Conservation (phyloP, 1,140 invertebrate species). For the Lepidurus arcticus region DNA sequence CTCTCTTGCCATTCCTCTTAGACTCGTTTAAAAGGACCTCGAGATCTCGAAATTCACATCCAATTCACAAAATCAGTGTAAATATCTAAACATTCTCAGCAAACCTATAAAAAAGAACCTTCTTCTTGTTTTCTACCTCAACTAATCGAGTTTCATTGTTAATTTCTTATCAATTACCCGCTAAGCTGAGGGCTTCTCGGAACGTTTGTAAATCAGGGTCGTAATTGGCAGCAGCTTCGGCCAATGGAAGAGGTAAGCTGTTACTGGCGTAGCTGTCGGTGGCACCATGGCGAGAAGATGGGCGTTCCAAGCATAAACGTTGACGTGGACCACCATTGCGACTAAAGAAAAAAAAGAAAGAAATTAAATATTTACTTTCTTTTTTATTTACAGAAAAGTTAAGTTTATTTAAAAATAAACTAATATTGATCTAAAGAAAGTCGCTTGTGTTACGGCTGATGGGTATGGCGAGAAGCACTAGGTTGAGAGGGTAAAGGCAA, state of each 20-base stretch:
- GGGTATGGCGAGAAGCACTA: conserved; percentile 18
- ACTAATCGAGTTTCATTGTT: no score
- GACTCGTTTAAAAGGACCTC: no score
- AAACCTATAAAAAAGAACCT: no score
- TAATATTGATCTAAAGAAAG: conserved; percentile 24
- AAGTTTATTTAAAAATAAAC: neutral
- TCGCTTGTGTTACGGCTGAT: conserved; percentile 4
- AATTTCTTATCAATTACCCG: conserved; percentile 39
- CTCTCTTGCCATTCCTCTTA: no score
- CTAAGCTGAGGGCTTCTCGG: conserved; percentile 64
- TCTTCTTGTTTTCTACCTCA: no score
- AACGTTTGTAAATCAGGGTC: conserved; percentile 65
- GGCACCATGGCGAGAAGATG: conserved; percentile 39
- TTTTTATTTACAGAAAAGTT: no score
- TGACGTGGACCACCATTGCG: conserved; percentile 49
- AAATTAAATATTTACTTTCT: conserved; percentile 29
- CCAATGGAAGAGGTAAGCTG: conserved; percentile 37
- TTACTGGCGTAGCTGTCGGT: conserved; percentile 39
- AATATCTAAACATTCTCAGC: no score
- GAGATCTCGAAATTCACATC: no score
- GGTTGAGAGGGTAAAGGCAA: conserved; percentile 47
- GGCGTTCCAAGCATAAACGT: conserved; percentile 47
- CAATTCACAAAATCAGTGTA: no score
- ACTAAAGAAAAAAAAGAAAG: conserved; percentile 43
- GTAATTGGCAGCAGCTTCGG: conserved; percentile 37